Base-by-base conservation (phyloP, 1,140 invertebrate species). In the Heterodera schachtii region DNA sequence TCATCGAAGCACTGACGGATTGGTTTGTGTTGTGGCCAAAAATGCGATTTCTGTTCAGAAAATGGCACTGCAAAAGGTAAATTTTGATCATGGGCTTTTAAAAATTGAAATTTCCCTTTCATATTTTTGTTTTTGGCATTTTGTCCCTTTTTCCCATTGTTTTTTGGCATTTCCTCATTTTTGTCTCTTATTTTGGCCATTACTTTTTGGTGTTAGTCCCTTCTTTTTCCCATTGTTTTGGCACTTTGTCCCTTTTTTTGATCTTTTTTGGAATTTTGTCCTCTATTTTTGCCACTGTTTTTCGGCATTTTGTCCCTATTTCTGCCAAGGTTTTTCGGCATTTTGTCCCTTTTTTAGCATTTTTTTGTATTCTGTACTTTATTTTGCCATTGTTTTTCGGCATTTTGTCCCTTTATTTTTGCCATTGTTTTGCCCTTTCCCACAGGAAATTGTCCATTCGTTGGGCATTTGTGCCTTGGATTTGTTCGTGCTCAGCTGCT, bases 381-480 rank as follows among this genome's bases (percentile, higher is more conserved):
- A 52, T 8, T 52, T 52, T 52, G 49, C 11, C 49, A 52, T 11
- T 52, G 0, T 31, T 31, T 52, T 52, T 60, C 19, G 57, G 57
- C 57, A 60, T 16, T 60, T 60, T 60, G 5, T 2, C 49, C 7
- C 49, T 31, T 31, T 31, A 31, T 31, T 60, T 16, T 16, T 60
- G 57, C 13, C 57, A 60, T 60, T 60, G 16, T 60, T 4, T 60
- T 64, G 19, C 57, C 16, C 19, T 2, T 76, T 41, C 6, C 13
- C 43, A 76, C 41, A 76, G 66, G 77, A 78, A 49, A 41, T 66
- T n/a, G 70, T 78, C 47, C 52, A 70, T 21, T 78, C 77, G 3
- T 69, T 78, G 60, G 77, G 77, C 21, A 44, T 78, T 69, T 78
- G 77, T 69, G 77, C 77, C 43, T 41, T 78, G 57, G 77, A 78